Percentiles rank a stretch among this genome's conserved stretches.
Conservation (phyloP, 2,888 invertebrate genomes). For the Ashinkailepas kermadecensis region DNA sequence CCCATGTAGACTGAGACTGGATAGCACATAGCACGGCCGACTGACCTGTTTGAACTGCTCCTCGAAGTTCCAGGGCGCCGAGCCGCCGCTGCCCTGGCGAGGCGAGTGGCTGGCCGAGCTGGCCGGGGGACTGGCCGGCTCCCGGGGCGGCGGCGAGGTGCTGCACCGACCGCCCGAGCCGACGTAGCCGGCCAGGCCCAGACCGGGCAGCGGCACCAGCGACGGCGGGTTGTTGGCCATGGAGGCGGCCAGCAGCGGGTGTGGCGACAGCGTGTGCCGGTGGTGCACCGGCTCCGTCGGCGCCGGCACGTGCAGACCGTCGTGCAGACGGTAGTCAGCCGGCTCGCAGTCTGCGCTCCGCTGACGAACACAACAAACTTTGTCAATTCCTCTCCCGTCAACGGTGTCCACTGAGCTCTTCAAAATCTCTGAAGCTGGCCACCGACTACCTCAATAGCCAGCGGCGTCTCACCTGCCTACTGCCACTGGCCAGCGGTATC, state of each 20-base stretch:
- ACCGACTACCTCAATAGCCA: too few species aligned
- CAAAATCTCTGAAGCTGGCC: too few species aligned
- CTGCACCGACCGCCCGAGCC: not conserved
- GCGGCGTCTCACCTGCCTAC: too few species aligned
- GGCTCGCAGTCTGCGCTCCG: not conserved
- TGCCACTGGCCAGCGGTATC: too few species aligned
- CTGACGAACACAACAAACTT: not conserved
- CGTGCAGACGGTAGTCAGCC: not conserved
- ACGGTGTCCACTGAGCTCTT: too few species aligned
- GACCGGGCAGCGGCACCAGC: not conserved
- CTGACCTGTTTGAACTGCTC: constrained; percentile 23
- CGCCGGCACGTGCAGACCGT: not conserved
- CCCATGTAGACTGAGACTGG: too few species aligned
- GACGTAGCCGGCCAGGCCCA: not conserved
- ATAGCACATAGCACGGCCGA: too few species aligned
- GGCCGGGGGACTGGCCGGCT: constrained; percentile 4
- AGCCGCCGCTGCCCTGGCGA: too few species aligned
- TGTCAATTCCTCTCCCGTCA: too few species aligned
- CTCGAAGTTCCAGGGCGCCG: constrained; percentile 19
- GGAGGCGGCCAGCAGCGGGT: constrained; percentile 15
- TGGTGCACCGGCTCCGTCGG: not conserved
- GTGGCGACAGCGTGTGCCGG: not conserved
- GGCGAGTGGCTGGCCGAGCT: constrained; percentile 2
- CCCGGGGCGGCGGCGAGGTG: constrained; percentile 4
- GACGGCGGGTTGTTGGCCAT: constrained; percentile 15